phyloP scores from a whole-genome alignment of 1,140 invertebrate species.

The Drosophila leontia region DNA sequence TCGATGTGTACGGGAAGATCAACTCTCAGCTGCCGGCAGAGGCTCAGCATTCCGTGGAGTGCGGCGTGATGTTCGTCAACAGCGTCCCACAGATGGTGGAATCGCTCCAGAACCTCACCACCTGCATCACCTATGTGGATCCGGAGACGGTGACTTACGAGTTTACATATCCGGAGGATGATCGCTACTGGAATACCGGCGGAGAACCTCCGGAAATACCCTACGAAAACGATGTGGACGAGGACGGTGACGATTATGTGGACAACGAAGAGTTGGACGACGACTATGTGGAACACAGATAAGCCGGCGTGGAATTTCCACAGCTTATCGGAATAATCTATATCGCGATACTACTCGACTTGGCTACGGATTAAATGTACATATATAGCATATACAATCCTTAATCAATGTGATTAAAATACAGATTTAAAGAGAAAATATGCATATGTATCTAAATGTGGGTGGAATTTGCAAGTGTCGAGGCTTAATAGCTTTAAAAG shows the following conservation, averaged over 20 bases:
- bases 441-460: neutral
- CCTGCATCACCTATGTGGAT: constrained; percentile 63
- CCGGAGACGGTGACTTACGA: constrained; percentile 58
- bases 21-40: constrained; percentile 63
- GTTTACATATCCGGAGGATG: constrained; percentile 66
- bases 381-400: neutral
- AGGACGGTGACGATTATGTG: constrained; percentile 35
- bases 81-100: constrained; percentile 70
- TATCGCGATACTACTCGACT: constrained; percentile 3
- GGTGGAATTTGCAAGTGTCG: neutral
- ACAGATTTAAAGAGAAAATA: neutral
- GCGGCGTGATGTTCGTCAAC: constrained; percentile 49
- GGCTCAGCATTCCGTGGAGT: constrained; percentile 36
- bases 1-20: constrained; percentile 60
- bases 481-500: neutral
- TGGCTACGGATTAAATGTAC: neutral
- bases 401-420: constrained; percentile 31
- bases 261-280: constrained; percentile 33
- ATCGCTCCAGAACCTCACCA: constrained; percentile 67
- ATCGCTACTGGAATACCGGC: constrained; percentile 73
- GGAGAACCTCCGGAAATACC: constrained; percentile 54
- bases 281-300: constrained; percentile 68
- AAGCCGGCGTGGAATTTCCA: constrained; percentile 17
- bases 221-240: constrained; percentile 48
- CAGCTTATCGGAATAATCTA: constrained; percentile 12